Evolutionary conservation across 2,888 invertebrate species (phyloP), one percentile per base, ranked within the genome.

Genomic region (Mythimna loreyi): DNA sequence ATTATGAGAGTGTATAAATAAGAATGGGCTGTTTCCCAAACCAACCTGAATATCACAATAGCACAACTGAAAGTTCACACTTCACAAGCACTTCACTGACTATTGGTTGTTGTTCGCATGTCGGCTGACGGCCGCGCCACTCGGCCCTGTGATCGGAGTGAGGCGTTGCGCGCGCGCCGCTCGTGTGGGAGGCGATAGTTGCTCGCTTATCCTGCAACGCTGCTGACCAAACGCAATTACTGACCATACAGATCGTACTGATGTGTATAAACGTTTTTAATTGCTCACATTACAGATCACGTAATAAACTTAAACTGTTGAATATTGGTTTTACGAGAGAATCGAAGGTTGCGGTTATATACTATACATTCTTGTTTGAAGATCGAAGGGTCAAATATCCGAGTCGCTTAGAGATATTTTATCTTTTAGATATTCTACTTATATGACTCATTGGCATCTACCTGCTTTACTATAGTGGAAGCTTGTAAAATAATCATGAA

Each of bases 161-260:
- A 93, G 92, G 92, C 91, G 91, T 88, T 84, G 91, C 92, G 92
- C 92, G 83, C 85, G 91, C 90, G 89, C 89, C 78, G 62, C 36
- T 60, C 61, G 82, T 90, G 91, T 91, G 90, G 90, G 86, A 87
- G 90, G 90, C 88, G 87, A 82, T 78, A 80, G 73, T 80, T 65
- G 85, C 85, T 87, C 86, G 91, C 90, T 90, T 91, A 91, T 93
- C 93, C 93, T 93, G 92, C 89, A 87, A 56, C 79, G 58, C 64
- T 79, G 79, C 88, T 88, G 88, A 84, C 89, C 88, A 89, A 85
- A 86, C 86, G 81, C 81, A 87, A 87, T 88, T 87, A 87, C 85
- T 82, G 78, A 82, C 83, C 81, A 76, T 84, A 84, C 70, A 64
- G 67, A 71, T 81, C 71, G 77, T 73, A 81, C 78, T 69, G 67